phyloP scores from a whole-genome alignment of 2,113 vertebrate genomes.

The Oenanthe oenanthe region DNA sequence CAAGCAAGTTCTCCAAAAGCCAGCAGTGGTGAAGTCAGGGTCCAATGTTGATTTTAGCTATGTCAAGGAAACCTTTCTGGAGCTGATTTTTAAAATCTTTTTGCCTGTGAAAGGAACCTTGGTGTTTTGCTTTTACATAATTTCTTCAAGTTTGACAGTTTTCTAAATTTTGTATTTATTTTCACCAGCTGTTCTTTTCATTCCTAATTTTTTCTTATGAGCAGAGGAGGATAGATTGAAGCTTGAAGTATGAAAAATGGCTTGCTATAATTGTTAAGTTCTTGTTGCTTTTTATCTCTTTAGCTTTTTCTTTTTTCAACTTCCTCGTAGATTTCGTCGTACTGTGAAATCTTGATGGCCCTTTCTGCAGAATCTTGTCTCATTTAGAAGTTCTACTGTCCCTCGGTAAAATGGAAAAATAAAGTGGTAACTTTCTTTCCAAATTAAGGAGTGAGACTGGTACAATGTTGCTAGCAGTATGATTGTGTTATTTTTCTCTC shows the following conservation, averaged over 20 bases:
- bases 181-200: slow-evolving; percentile 1
- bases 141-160: background rate
- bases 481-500: background rate
- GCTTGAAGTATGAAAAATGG: background rate
- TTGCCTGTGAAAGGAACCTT: background rate
- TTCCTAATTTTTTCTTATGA: background rate
- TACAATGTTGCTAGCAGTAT: background rate
- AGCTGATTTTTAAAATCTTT: background rate
- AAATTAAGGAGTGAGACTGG: background rate
- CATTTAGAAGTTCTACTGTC: background rate
- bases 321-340: background rate
- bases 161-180: background rate
- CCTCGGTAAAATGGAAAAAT: background rate
- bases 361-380: background rate
- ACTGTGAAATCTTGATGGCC: background rate
- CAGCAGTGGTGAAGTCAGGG: background rate
- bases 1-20: background rate
- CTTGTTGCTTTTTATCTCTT: background rate
- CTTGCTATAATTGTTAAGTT: background rate
- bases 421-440: background rate
- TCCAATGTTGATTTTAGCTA: background rate
- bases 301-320: background rate
- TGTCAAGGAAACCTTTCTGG: background rate
- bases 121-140: background rate
- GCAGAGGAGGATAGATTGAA: background rate